Evolutionary conservation across 2,113 vertebrate species (phyloP), one percentile per base, ranked within the genome.

Genomic region (Otus sunia): DNA sequence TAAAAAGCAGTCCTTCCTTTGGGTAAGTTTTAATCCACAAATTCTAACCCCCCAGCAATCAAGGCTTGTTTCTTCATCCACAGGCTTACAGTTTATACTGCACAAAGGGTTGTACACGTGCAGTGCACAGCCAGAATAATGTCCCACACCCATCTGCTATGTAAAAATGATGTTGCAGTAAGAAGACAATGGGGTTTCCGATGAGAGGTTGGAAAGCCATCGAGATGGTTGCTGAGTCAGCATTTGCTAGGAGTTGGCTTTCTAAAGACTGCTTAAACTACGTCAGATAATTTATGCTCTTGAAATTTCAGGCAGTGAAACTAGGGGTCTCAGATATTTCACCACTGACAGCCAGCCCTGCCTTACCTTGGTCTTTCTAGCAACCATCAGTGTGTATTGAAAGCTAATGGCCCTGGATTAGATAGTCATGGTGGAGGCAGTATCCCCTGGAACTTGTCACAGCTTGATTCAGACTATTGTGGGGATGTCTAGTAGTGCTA

Each of bases 71-170:
- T 66, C 79, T 58, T 26, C 52, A 20, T 56, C 25, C 36, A 12
- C 43, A 34, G 56, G 74, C 56, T 39, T 3, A 6, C 0, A n/a
- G 37, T 2, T 4, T 66, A 12, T 17, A 5, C 29, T 2, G 1
- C 34, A 3, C 10, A 3, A 36, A 69, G 92, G 63, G 15, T 4
- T n/a, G 63, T 12, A 26, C 39, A 4, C 1, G 36, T 62, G 56
- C 74, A 30, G 49, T 1, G 36, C 56, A 9, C 39, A n/a, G 67
- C 71, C 45, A 30, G 71, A 80, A 9, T 0, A 0, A 26, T 10
- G 68, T 37, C 74, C 49, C 45, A 13, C 3, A 0, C 56, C 63
- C 2, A 0, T 39, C 4, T 3, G n/a, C 58, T 34, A 2, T 8
- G 1, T 3, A 49, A 19, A 76, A 69, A 21, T 3, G 14, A 11